Evolutionary conservation across 2,113 vertebrate genomes (phyloP), one percentile per base, ranked within the genome.

Genomic region (Zingel zingel): DNA sequence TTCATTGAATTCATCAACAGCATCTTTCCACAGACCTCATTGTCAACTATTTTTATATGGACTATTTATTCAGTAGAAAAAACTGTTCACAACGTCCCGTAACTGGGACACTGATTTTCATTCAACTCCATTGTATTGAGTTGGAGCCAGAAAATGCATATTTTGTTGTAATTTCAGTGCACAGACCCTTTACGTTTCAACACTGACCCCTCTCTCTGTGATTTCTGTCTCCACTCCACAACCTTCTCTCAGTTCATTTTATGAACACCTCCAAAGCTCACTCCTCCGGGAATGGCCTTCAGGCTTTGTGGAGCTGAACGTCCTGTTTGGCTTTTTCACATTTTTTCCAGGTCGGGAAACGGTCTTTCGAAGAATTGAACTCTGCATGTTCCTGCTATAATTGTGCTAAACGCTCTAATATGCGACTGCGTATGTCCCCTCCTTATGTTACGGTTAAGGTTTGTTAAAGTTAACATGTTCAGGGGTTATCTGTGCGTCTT

Each of bases 331-430:
- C 66, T 63, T 74, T 66, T 82, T 65, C 27, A 70, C 9, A 61
- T 81, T 69, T 74, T 71, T 86, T 84, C 84, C 90, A 88, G 82
- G 67, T 91, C n/a, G n/a, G 74, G 75, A 88, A 83, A 27, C 27
- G 19, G 76, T 78, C 81, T 83, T 90, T 91, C 53, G 4, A 57
- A 18, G 75, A 80, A 77, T 39, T 91, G 87, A 91, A 93, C 82
- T 83, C 64, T 81, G 83, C 93, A 85, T 82, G 78, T 91, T 90
- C 86, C 85, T 72, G 79, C 86, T 53, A 50, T 88, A 83, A 90
- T 93, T 87, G 67, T 82, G 56, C 71, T 93, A 93, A 94, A 86
- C 81, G 78, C 76, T 94, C 73, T 92, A 89, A 93, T 77, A 88
- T 91, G 93, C n/a, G 48, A 56, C 89, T 45, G 58, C 30, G 23